phyloP scores from a whole-genome alignment of 2,797 vertebrate species.

The Adrianichthys oophorus region DNA sequence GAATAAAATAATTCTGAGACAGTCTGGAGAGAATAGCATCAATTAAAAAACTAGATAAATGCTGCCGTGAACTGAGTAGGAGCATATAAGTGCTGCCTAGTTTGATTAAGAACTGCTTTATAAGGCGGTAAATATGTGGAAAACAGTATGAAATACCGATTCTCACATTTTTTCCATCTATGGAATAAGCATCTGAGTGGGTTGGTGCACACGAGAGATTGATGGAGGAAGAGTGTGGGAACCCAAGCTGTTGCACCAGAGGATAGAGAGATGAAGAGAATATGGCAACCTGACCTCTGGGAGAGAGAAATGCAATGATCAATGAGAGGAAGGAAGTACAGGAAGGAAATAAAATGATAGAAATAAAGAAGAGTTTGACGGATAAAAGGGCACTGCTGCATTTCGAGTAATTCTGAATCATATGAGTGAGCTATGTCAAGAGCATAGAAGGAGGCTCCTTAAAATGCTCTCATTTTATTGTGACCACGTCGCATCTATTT shows the following conservation, averaged over 20 bases:
- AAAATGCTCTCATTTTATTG: slow-evolving; percentile 53
- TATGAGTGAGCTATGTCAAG: slow-evolving; percentile 50
- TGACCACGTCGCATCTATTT: slow-evolving; percentile 45
- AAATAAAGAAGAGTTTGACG: slow-evolving; percentile 15
- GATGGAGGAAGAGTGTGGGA: slow-evolving; percentile 63
- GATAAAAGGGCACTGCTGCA: slow-evolving; percentile 24
- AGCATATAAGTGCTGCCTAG: slow-evolving; percentile 55
- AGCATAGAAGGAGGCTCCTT: slow-evolving; percentile 19
- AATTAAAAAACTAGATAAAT: slow-evolving; percentile 44
- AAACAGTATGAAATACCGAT: slow-evolving; percentile 73
- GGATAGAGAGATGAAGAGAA: slow-evolving; percentile 50
- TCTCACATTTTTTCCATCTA: slow-evolving; percentile 63
- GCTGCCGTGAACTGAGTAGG: slow-evolving; percentile 41
- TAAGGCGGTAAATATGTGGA: slow-evolving; percentile 66
- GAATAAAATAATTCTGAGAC: too few species aligned
- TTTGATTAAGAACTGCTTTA: slow-evolving; percentile 67
- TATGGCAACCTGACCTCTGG: slow-evolving; percentile 53
- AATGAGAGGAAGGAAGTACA: slow-evolving; percentile 38
- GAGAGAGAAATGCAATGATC: slow-evolving; percentile 41
- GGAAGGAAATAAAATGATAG: slow-evolving; percentile 39
- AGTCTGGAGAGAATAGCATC: slow-evolving; percentile 30
- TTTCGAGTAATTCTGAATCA: slow-evolving; percentile 22
- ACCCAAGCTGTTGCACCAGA: slow-evolving; percentile 54
- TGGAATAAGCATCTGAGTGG: slow-evolving; percentile 73
- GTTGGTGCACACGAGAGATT: slow-evolving; percentile 53